Conservation (phyloP, 2,888 invertebrate genomes). For the Eilema depressum region DNA sequence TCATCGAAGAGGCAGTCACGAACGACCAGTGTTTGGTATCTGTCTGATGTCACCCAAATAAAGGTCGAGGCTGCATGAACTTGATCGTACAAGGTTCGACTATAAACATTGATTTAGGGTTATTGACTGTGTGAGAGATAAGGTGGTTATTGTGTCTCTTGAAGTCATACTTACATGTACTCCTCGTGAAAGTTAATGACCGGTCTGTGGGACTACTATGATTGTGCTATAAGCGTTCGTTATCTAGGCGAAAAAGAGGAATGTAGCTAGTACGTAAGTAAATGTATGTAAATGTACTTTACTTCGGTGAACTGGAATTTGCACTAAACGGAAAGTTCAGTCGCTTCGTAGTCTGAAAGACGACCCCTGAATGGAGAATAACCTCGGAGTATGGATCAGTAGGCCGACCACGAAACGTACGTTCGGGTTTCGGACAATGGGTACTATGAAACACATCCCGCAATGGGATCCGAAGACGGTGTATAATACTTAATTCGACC, state of each 20-base stretch:
- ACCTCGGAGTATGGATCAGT: neutral
- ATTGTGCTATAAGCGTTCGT: too few relatives aligned
- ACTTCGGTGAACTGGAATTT: too few relatives aligned
- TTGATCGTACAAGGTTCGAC: conserved; percentile 28
- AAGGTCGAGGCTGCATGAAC: conserved; percentile 50
- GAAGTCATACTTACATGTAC: neutral
- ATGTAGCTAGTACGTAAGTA: too few relatives aligned
- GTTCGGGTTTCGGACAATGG: too few relatives aligned
- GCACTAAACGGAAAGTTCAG: neutral
- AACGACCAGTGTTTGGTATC: conserved; percentile 26
- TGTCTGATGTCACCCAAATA: conserved; percentile 48
- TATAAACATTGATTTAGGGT: conserved; percentile 31
- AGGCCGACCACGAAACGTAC: neutral
- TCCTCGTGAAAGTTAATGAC: neutral
- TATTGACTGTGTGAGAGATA: conserved; percentile 37
- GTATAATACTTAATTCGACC: too few relatives aligned
- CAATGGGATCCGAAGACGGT: too few relatives aligned
- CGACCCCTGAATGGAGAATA: neutral
- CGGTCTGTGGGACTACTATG: too few relatives aligned
- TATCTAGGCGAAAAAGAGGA: too few relatives aligned
- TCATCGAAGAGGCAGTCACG: conserved; percentile 32
- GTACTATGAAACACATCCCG: too few relatives aligned
- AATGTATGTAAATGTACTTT: too few relatives aligned
- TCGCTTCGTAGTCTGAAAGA: too few relatives aligned
- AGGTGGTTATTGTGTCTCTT: neutral